A percentile compares a stretch with the other conserved stretches of the same genome.
Conservation (phyloP, 2,113 vertebrate genomes). For the Sylvia atricapilla region DNA sequence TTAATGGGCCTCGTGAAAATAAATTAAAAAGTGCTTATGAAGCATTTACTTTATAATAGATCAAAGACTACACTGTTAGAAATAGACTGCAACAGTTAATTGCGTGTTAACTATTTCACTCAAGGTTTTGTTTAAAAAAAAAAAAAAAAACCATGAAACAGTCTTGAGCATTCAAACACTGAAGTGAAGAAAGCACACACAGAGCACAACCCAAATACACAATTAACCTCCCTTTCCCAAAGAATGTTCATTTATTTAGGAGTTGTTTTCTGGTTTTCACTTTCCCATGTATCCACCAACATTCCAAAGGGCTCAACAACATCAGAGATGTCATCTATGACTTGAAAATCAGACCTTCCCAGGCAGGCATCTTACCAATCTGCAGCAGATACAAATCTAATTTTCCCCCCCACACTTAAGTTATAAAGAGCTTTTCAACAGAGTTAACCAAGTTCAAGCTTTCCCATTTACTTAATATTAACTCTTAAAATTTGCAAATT, state of each 20-base stretch:
- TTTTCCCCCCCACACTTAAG: rapidly evolving
- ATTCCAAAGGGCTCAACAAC: neutral
- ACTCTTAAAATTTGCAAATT: neutral
- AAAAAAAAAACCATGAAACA: too few relatives aligned
- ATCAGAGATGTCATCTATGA: neutral
- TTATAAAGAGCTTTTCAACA: neutral
- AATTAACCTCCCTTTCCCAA: neutral
- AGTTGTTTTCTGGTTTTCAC: neutral
- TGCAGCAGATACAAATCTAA: neutral
- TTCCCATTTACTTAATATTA: neutral
- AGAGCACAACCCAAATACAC: neutral
- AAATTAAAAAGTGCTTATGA: neutral
- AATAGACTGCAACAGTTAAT: neutral
- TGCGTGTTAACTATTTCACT: neutral
- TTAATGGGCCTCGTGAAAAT: neutral
- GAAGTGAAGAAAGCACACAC: neutral
- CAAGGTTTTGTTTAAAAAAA: neutral
- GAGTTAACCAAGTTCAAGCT: neutral
- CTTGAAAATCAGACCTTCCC: neutral
- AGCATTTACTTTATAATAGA: neutral
- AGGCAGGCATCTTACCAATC: neutral
- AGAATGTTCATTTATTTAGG: neutral
- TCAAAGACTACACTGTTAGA: neutral
- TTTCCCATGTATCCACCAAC: neutral
- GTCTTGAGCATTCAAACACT: neutral